Evolutionary conservation across 2,113 vertebrate genomes (phyloP), one percentile per base, ranked within the genome.

Genomic region (Blennius ocellaris): DNA sequence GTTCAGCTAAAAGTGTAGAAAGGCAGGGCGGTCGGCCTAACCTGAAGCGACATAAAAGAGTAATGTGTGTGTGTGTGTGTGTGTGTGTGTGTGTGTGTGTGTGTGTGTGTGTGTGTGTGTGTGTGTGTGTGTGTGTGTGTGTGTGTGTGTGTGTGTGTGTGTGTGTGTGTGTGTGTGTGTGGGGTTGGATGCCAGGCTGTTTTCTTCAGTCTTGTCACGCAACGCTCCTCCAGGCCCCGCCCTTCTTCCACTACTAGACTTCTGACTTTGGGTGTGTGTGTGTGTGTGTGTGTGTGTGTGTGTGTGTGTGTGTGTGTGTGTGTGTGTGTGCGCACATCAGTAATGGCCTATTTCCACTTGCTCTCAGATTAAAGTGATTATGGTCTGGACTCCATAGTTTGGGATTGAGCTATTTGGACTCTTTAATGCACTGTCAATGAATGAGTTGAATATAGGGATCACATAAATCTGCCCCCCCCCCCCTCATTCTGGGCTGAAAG

Each of bases 151-250:
- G 11, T 76, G 47, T 8, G 10, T 58, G 51, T 21, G 30, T 30
- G 21, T 30, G 30, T 16, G 49, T 62, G 15, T n/a, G 48, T 58
- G 16, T 54, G 47, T n/a, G 56, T 67, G 79, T 70, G 56, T 30
- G 67, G 62, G 67, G 43, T 71, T 73, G 69, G 77, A 86, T 54
- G 76, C 61, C 63, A 78, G 50, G 65, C 86, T 85, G 86, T 80
- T 90, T 88, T 90, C 84, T 80, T 76, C 80, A 78, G 69, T 81
- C 84, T 88, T 88, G 88, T 88, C 88, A 90, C 88, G 84, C 88
- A 85, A 90, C 11, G 49, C 38, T 87, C 57, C 45, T 69, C 11
- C 2, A 83, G 73, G 62, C 82, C 60, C 82, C 74, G 39, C 84
- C 87, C 76, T 64, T 62, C 73, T 52, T 60, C 48, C 55, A 43